Conservation (phyloP, 1,140 invertebrate species). For the Calephelis virginiensis region DNA sequence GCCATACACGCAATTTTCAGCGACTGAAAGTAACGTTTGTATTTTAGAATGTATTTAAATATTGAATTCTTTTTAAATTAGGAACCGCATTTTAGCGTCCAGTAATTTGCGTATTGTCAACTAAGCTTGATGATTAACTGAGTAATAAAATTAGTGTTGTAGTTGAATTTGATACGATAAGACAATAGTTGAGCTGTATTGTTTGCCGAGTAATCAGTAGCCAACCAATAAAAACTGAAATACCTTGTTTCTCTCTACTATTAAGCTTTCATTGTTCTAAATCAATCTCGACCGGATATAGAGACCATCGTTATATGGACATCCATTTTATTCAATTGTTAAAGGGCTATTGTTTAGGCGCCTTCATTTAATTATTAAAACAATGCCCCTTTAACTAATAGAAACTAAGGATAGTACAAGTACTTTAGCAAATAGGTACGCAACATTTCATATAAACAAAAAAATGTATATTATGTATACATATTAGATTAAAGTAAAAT, state of each 20-base stretch:
- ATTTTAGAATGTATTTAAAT: slow-evolving; percentile 25
- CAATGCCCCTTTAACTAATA: not conserved
- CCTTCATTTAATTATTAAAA: slow-evolving; percentile 1
- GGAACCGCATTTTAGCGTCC: too few relatives aligned
- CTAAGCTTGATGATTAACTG: slow-evolving; percentile 24
- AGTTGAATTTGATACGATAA: slow-evolving; percentile 32
- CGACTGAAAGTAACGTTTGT: slow-evolving; percentile 24
- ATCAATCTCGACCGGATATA: slow-evolving; percentile 4
- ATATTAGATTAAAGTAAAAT: too few relatives aligned
- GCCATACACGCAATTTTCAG: slow-evolving; percentile 63
- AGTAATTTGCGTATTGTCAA: too few relatives aligned
- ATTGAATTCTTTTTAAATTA: slow-evolving; percentile 17
- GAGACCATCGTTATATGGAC: slow-evolving; percentile 13
- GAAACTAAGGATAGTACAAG: not conserved
- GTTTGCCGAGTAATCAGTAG: slow-evolving; percentile 1
- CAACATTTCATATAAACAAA: not conserved
- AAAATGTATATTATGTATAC: too few relatives aligned
- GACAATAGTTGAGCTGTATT: slow-evolving; percentile 17
- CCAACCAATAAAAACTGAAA: slow-evolving; percentile 2
- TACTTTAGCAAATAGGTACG: not conserved
- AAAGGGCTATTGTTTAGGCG: slow-evolving; percentile 19
- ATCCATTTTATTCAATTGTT: slow-evolving; percentile 6
- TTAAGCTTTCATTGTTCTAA: not conserved
- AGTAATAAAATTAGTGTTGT: slow-evolving; percentile 22
- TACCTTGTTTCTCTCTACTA: slow-evolving; percentile 6